A percentile compares a stretch with the other conserved stretches of the same genome.
phyloP scores from a whole-genome alignment of 2,113 vertebrate species.

The Cephalopterus ornatus region DNA sequence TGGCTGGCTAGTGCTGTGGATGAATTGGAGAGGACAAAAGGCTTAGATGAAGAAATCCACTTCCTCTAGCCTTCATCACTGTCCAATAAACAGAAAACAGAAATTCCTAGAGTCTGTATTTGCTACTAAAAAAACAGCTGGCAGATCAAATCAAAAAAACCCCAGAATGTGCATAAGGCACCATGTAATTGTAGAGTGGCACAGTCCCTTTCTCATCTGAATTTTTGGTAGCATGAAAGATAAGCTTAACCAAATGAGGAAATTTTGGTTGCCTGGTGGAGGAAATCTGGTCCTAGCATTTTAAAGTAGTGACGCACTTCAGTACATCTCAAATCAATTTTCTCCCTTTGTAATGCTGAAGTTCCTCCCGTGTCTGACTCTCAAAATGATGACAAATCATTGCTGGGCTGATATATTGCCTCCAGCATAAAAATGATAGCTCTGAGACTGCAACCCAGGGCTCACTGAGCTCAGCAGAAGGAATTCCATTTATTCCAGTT shows the following conservation, averaged over 20 bases:
- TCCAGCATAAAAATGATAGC: background rate
- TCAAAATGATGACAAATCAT: background rate
- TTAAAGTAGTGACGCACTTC: background rate
- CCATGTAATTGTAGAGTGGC: background rate
- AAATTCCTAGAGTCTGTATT: background rate
- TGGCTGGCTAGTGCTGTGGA: background rate
- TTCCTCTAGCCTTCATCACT: background rate
- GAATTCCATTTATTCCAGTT: background rate
- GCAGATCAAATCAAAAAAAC: fast-evolving
- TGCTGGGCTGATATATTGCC: background rate
- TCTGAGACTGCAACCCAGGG: background rate
- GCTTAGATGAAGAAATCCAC: background rate
- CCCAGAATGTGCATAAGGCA: background rate
- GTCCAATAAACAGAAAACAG: background rate
- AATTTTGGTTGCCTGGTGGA: background rate
- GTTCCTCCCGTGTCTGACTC: background rate
- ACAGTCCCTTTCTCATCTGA: background rate
- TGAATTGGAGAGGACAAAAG: background rate
- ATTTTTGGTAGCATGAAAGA: background rate
- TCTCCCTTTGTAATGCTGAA: background rate
- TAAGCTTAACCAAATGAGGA: background rate
- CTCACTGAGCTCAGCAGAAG: background rate
- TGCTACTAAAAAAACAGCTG: background rate
- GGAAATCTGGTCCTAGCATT: background rate
- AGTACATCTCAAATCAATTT: background rate